Percentiles rank a stretch among this genome's conserved stretches.
Evolutionary conservation across 2,797 vertebrate genomes (phyloP).

Genomic region (Amniataba percoides): DNA sequence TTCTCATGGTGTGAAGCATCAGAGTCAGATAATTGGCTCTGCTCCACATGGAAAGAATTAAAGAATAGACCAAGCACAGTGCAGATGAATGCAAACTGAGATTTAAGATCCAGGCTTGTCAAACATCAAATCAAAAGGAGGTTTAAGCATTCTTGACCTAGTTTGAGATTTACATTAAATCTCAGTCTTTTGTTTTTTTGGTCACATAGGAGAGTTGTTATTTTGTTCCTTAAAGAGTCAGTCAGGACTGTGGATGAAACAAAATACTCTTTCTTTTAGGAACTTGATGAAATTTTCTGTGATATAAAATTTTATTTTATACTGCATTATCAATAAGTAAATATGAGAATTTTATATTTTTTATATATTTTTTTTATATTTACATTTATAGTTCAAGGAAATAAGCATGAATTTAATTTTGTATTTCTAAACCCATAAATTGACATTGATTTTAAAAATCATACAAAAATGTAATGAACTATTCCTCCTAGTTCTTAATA

Average conservation of each 20-base stretch:
- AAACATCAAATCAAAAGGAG: slow-evolving; percentile 1
- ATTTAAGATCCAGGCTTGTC: neutral
- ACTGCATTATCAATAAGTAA: neutral
- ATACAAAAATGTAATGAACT: neutral
- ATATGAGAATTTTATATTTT: too few relatives aligned
- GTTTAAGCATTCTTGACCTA: neutral
- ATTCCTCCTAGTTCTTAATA: neutral
- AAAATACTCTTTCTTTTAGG: neutral
- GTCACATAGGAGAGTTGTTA: neutral
- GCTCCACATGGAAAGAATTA: neutral
- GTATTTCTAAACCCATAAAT: neutral
- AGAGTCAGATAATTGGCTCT: slow-evolving; percentile 4
- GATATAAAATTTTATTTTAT: neutral
- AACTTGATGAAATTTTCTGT: neutral
- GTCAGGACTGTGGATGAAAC: neutral
- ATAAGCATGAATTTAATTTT: neutral
- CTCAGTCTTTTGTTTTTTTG: neutral
- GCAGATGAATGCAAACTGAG: neutral
- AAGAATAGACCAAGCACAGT: slow-evolving; percentile 3
- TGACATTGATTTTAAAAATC: neutral
- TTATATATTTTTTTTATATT: too few relatives aligned
- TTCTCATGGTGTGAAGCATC: neutral
- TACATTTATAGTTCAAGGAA: neutral
- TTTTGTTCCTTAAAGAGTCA: neutral
- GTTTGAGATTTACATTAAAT: neutral